Conservation (phyloP, 2,797 vertebrate genomes). For the Sciurus carolinensis region DNA sequence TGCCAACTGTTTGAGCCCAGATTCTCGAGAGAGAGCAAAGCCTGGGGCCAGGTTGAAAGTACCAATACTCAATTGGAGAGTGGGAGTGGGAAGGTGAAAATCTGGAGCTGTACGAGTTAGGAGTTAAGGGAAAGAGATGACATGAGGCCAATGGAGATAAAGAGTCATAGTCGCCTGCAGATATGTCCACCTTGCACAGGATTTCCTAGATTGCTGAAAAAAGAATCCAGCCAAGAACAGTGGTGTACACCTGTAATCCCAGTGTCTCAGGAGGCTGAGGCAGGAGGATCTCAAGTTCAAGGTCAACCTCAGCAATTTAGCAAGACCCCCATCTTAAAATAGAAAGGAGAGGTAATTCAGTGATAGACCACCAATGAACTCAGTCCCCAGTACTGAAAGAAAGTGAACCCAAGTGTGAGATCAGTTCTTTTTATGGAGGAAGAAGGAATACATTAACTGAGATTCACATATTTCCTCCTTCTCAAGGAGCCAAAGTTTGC, state of each 20-base stretch:
- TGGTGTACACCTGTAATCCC: not conserved
- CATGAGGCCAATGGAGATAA: not conserved
- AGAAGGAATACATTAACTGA: not conserved
- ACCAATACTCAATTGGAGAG: not conserved
- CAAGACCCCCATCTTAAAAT: not conserved
- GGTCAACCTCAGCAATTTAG: not conserved
- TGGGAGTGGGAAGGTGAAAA: not conserved
- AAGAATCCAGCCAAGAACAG: not conserved
- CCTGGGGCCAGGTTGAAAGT: not conserved
- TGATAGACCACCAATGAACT: not conserved
- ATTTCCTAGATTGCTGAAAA: not conserved
- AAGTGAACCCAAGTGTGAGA: not conserved
- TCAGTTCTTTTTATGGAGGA: not conserved
- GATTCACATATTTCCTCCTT: not conserved
- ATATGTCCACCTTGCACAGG: not conserved
- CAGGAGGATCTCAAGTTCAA: not conserved
- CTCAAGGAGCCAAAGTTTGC: not conserved
- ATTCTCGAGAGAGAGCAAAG: constrained; percentile 14
- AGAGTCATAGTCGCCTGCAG: not conserved
- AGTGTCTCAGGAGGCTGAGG: not conserved
- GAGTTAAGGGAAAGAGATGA: not conserved
- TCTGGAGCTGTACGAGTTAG: not conserved
- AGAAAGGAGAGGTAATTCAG: not conserved
- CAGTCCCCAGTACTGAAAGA: not conserved
- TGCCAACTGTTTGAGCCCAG: not conserved